Base-by-base conservation (phyloP, 2,797 vertebrate species). In the Anableps anableps region DNA sequence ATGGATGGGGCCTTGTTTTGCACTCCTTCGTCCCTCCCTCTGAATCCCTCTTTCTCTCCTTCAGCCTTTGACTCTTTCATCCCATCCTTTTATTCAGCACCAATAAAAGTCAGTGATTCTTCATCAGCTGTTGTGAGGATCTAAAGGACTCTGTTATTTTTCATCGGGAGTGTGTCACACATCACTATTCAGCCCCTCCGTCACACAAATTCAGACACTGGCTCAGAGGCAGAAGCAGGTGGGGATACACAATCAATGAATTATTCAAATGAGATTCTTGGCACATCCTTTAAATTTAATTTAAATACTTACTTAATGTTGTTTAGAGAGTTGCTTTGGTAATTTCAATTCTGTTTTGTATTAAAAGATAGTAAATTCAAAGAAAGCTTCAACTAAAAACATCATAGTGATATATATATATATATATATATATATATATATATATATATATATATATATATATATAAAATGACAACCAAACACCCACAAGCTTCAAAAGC, bases 1-100 rank as follows among this genome's bases (percentile, higher is more conserved):
- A 96, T 96, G 96, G 96, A 96, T 96, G 95, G 95, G 95, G 94
- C 94, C 96, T 96, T 96, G 96, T 96, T 95, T 94, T 95, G 92
- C 95, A 96, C 96, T 96, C 95, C 94, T 95, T 93, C 76, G 95
- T 93, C 94, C 95, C 96, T 95, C 96, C 96, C 95, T 96, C 95
- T 92, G 94, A 96, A 95, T 96, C 95, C 94, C 85, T 94, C 94
- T 93, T 95, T 96, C 95, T 96, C 94, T 95, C 88, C 82, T 91
- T 88, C 92, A 92, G 89, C 93, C 91, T 95, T 95, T 95, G 93
- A 94, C 94, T 92, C 95, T 96, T 96, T 96, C 94, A 95, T 91
- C 86, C 58, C 94, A 88, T 95, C 94, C 95, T 95, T 96, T 96
- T 96, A 93, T 95, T 90, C 41, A 26, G 90, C 90, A 88, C 94